Evolutionary conservation across 2,888 invertebrate genomes (phyloP), one percentile per base, ranked within the genome.

Genomic region (Cerastis leucographa): DNA sequence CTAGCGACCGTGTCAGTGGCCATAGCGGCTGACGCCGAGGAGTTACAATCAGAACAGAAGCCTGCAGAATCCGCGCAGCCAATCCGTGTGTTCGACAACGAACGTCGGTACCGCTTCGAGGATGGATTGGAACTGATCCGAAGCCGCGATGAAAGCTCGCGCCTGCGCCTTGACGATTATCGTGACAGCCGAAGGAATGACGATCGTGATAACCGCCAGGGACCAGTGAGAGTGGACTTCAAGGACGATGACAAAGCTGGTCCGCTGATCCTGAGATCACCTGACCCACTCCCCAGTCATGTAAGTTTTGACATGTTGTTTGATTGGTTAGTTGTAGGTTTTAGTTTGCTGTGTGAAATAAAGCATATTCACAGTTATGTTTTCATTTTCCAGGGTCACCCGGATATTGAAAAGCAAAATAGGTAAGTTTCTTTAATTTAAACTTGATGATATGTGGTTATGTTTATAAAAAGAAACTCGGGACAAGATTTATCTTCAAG

Each of bases 321-420:
- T 25, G 0, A 35, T n/a, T 46, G 1, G 1, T 19, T 11, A 56
- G 11, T 61, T 61, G 7, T 29, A 22, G 9, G 35, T 61, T 35
- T 66, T 7, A 17, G n/a, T 25, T 4, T 19, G 11, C 2, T 29
- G 8, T 29, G 4, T 42, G 17, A 59, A n/a, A 46, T 35, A 7
- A 68, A 44, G 1, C 1, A 25, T 25, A 61, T 25, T 66, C 0
- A 29, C 40, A 17, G 0, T 17, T 56, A 7, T 71, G 14, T 49
- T 54, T 65, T 78, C 81, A 70, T 83, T 68, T 90, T 89, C 25
- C 89, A 93, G 93, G 88, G 85, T 42, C 88, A 85, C 49, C 88
- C 88, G 25, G 89, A 92, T 71, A 90, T 92, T 19, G 89, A 89
- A 70, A 89, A 86, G 64, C 93, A 93, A 80, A 92, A 93, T 78